Base-by-base conservation (phyloP, 30 jellyfish, hydroid and myxozoan genomes). In the Phacellophora camtschatica region DNA sequence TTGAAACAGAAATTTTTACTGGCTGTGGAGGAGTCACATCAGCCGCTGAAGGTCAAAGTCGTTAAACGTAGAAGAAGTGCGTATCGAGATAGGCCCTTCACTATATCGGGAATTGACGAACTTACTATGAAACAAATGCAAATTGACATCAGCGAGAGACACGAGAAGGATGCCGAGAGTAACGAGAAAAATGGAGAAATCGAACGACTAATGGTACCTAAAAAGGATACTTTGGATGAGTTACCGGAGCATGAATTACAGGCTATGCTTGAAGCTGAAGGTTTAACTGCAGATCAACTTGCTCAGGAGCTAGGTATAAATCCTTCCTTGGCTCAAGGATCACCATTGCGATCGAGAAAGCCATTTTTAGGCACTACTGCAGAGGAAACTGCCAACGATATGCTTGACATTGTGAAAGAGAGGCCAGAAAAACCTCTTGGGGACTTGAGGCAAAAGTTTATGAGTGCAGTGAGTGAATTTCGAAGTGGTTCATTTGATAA, bases 91-190 rank as follows among this genome's bases (percentile, higher is more conserved):
- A 63, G 98, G 7, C 98, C 98, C 5, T 90, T 85, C 69, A 92
- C 98, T 29, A 92, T 92, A 53, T 77, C 95, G 28, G 98, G 98
- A 11, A 29, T 92, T 7, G 98, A 92, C 65, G 96, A 92, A 36
- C 16, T 39, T 34, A 71, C 96, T 1, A 58, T 77, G 80, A 72
- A 63, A 33, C 93, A 92, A 51, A 34, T 92, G 13, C 87, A 77
- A 41, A 66, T 12, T 43, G 92, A 73, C 42, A 83, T 90, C 55
- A 63, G 72, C 9, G 86, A 71, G 58, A 63, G 83, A 58, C 86
- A 51, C 31, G 96, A 74, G 29, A 42, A 29, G 37, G 61, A 34
- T 29, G 64, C 18, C 0, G 81, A 28, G 18, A 72, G 43, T 4
- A 27, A 16, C 22, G 81, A 13, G 61, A 54, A 51, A 6, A 50